phyloP scores from a whole-genome alignment of 2,888 invertebrate genomes.

The Pseudolycoriella hygida region DNA sequence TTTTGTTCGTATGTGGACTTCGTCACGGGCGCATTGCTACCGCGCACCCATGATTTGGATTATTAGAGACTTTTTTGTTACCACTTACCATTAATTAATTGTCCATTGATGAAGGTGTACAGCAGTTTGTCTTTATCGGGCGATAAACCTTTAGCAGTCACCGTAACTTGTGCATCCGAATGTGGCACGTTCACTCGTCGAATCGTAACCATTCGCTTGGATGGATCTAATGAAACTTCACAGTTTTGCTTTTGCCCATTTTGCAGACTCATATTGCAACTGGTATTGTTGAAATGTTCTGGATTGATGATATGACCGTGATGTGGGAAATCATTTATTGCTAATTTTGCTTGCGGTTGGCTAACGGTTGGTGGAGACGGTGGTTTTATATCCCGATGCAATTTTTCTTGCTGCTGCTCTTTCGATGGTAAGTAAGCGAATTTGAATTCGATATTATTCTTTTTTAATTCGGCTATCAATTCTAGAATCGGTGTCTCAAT shows the following conservation, averaged over 20 bases:
- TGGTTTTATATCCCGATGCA: background rate
- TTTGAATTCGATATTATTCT: constrained; percentile 24
- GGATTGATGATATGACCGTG: background rate
- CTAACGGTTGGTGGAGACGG: background rate
- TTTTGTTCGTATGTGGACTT: too few species aligned
- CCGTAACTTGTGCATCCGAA: constrained; percentile 55
- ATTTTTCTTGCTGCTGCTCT: constrained; percentile 22
- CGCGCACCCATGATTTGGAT: too few species aligned
- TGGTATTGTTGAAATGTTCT: background rate
- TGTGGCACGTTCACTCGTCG: constrained; percentile 48
- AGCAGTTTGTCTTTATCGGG: constrained; percentile 56
- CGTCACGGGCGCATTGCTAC: too few species aligned
- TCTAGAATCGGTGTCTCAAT: constrained; percentile 25
- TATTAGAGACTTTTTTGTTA: too few species aligned
- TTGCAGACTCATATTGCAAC: background rate
- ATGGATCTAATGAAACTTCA: constrained; percentile 18
- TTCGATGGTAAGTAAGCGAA: constrained; percentile 28
- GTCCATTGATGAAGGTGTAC: constrained; percentile 49
- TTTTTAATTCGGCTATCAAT: constrained; percentile 25
- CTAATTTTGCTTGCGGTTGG: background rate
- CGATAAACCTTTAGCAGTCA: constrained; percentile 54
- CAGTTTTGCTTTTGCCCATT: constrained; percentile 4
- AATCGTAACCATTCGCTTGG: constrained; percentile 49
- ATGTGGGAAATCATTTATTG: background rate
- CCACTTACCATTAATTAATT: constrained; percentile 23